Evolutionary conservation across 2,113 vertebrate species (phyloP), one percentile per base, ranked within the genome.

Genomic region (Circaetus cinerascens): DNA sequence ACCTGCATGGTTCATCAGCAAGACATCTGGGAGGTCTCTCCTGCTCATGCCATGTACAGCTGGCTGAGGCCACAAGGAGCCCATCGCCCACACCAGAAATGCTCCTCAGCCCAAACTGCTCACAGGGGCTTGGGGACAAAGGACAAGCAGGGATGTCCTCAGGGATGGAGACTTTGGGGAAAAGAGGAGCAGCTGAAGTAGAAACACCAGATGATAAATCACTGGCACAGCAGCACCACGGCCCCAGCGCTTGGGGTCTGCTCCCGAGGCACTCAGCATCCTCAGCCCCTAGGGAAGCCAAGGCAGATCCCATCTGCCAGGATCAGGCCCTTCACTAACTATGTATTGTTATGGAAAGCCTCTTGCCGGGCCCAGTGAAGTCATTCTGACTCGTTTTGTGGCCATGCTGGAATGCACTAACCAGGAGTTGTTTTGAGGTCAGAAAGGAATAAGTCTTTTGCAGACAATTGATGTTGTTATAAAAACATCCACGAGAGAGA

Each of bases 401-500:
- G 89, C 94, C 71, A 59, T 14, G 57, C 81, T 94, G 95, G 97
- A 96, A 97, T 96, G 96, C 77, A 66, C 64, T 87, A 95, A 88
- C 91, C 93, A 97, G 96, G 91, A 97, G 94, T 94, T 96, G 91
- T 94, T 95, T 73, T 94, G 95, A 95, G 97, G 96, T 96, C 96
- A 95, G 86, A 97, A 95, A 96, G 92, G 95, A 98, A 88, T 96
- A 94, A 97, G 92, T 60, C 81, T 95, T 96, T 88, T 95, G 82
- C 89, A 96, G 92, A 98, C 95, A 97, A 96, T 92, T 96, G 95
- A 97, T 96, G 93, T 89, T 93, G 89, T 97, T 96, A 96, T 95
- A 96, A 96, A 97, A 97, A 96, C 95, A 97, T 97, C 96, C 97
- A 95, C 13, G 13, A 85, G 68, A 30, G 80, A 56, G 83, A 80